phyloP scores from a whole-genome alignment of 2,888 invertebrate species.

The Melolontha melolontha region DNA sequence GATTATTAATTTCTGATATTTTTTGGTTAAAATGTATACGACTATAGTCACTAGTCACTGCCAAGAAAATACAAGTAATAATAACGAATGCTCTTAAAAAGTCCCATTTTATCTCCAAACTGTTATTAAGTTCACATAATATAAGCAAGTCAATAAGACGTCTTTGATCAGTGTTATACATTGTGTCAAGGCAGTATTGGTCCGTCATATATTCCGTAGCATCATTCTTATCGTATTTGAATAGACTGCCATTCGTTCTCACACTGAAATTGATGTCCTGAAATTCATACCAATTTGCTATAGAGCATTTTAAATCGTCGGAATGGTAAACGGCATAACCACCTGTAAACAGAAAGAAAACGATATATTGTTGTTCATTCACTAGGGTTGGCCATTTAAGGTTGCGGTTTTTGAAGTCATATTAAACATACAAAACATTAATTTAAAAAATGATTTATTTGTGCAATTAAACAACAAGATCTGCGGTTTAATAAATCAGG shows the following conservation, averaged over 20 bases:
- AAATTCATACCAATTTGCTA: slow-evolving; percentile 20
- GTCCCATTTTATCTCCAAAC: slow-evolving; percentile 1
- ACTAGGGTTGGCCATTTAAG: no score
- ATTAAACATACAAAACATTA: no score
- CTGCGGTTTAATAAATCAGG: no score
- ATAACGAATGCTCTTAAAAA: background rate
- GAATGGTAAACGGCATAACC: slow-evolving; percentile 12
- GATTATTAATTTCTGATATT: slow-evolving; percentile 7
- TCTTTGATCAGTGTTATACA: slow-evolving; percentile 14
- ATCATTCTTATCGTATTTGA: background rate
- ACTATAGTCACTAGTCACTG: slow-evolving; percentile 1
- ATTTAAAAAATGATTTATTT: no score
- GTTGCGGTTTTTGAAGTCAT: no score
- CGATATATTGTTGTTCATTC: no score
- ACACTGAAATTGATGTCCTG: slow-evolving; percentile 6
- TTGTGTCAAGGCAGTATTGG: slow-evolving; percentile 17
- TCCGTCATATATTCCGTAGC: background rate
- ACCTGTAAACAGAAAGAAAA: slow-evolving; percentile 15
- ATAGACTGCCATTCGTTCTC: slow-evolving; percentile 2
- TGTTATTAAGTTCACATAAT: slow-evolving; percentile 8
- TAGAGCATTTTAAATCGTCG: slow-evolving; percentile 6
- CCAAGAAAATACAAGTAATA: slow-evolving; percentile 13
- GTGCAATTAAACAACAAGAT: no score
- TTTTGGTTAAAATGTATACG: slow-evolving; percentile 5
- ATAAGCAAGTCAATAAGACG: slow-evolving; percentile 2